Evolutionary conservation across 2,797 vertebrate genomes (phyloP), one percentile per base, ranked within the genome.

Genomic region (Thamnophis elegans): DNA sequence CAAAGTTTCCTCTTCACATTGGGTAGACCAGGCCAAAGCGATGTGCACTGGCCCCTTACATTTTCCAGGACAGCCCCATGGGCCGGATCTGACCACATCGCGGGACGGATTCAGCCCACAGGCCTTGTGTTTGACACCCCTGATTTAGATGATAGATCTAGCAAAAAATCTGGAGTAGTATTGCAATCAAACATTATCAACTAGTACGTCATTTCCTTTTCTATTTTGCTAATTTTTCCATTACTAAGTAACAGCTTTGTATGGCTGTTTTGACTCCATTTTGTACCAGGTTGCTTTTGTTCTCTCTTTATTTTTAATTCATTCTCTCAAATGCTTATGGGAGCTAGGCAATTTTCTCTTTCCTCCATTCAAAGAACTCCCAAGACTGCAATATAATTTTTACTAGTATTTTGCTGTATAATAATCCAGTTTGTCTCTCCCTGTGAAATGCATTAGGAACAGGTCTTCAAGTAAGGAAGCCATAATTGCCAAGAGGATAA

Each of bases 401-500:
- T 26, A 32, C 87, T 73, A 85, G 85, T 91, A 93, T 92, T 93
- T 87, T 91, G 59, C 28, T 94, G 51, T 25, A 11, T 89, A 89
- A 54, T 59, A 82, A 25, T 87, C 11, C 55, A 78, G 51, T 85
- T 60, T 13, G 55, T 93, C 91, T 68, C 78, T 89, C 53, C 3
- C 6, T 18, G 20, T 87, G 55, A 88, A 91, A 89, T 32, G 7
- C n/a, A 10, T 89, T 65, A n/a, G 90, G 88, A 36, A 65, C 85
- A 42, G 92, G 89, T 92, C 91, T 88, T 95, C 94, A 62, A 62
- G 85, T 68, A 88, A 82, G 20, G 90, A 91, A 68, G 89, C 10
- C 58, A n/a, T 92, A 92, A 92, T 85, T 90, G 62, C 89, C 58
- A 59, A 62, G 51, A 54, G 55, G 6, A 5, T 90, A 88, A 82